Conservation (phyloP, 1,140 invertebrate genomes). For the Achatina immaculata region DNA sequence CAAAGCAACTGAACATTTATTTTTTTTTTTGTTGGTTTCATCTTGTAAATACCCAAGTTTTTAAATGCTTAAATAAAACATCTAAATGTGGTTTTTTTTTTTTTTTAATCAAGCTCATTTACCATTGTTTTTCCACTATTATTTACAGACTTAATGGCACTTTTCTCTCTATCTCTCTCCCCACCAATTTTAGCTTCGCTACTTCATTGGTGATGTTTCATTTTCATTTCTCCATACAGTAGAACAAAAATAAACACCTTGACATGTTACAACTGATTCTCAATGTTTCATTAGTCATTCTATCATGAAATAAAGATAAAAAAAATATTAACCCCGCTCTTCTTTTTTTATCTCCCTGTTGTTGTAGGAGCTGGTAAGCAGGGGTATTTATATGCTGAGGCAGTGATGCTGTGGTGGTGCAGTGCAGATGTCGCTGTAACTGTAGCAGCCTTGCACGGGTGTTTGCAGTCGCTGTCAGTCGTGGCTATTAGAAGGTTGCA, state of each 20-base stretch:
- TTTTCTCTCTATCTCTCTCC: too few species aligned
- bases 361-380: slow-evolving; percentile 53
- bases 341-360: slow-evolving; percentile 52
- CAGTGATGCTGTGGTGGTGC: slow-evolving; percentile 39
- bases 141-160: too few species aligned
- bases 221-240: not conserved
- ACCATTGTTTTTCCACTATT: too few species aligned
- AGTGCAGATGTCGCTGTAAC: slow-evolving; percentile 38
- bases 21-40: not conserved
- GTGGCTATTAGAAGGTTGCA: slow-evolving; percentile 22
- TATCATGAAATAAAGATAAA: slow-evolving; percentile 9
- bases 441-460: slow-evolving; percentile 13
- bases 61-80: too few species aligned
- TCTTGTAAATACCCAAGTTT: not conserved
- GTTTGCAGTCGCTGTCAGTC: slow-evolving; percentile 24
- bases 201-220: too few species aligned
- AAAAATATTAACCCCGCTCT: slow-evolving; percentile 22
- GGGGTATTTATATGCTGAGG: slow-evolving; percentile 46
- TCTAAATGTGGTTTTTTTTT: too few species aligned
- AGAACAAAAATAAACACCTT: not conserved
- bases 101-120: too few species aligned
- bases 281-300: not conserved
- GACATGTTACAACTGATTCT: not conserved
- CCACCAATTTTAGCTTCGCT: too few species aligned
- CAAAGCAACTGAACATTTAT: not conserved